Base-by-base conservation (phyloP, 2,113 vertebrate genomes). In the Eretmochelys imbricata region DNA sequence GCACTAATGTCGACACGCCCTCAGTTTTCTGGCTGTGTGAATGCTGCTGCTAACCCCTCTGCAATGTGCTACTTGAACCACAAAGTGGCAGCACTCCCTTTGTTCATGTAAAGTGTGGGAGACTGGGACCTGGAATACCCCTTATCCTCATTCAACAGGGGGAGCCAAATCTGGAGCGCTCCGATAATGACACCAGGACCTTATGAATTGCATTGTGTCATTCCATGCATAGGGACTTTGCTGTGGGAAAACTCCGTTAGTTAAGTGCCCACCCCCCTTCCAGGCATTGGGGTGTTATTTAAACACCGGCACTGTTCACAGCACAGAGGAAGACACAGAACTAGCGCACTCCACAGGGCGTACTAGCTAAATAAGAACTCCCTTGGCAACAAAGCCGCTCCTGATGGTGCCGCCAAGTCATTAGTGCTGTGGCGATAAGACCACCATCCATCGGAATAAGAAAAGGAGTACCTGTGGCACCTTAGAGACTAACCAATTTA, bases 91-190 rank as follows among this genome's bases (percentile, higher is more conserved):
- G 81, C 84, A 53, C 57, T 10, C 13, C 22, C 89, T 55, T 24
- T 76, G 14, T 0, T 1, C 8, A 1, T 0, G 5, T 54, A 57
- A 46, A 46, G 54, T 24, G 19, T 48, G 13, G 31, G 76, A 29
- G n/a, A 27, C 27, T 12, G 72, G 42, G 75, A 16, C 24, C 14
- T 8, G 29, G 69, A 3, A 24, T 22, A 81, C 49, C 78, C 10
- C 75, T 87, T 55, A 25, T 76, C 69, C 54, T 78, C 10, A 17
- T 10, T 46, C 46, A 35, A 31, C 1, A 2, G 82, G 65, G 35
- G 1, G 0, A 59, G 5, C 54, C 16, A n/a, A 42, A n/a, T 59
- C 17, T 25, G 59, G 53, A 82, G 8, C 38, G 49, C 42, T 22
- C 46, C 5, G 8, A 17, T 19, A 20, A 19, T 50, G 29, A 69